Evolutionary conservation across 2,888 invertebrate genomes (phyloP).

Genomic region (Oasisia sp.): DNA sequence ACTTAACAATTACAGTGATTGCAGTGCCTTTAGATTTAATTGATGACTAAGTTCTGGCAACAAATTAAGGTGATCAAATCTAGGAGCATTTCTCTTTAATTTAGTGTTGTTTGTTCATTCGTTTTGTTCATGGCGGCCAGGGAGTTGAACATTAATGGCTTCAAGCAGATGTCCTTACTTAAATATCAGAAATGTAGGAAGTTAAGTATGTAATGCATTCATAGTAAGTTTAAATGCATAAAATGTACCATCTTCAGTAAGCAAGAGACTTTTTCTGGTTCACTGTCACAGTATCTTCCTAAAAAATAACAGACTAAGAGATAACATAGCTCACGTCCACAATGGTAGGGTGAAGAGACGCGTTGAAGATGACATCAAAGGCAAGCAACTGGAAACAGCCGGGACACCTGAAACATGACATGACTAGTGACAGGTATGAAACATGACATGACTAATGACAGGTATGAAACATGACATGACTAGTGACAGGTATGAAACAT

Average conservation of each 20-base stretch:
- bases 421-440: background rate
- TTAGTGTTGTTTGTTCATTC: too few species aligned
- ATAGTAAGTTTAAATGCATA: background rate
- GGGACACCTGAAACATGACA: conserved; percentile 50
- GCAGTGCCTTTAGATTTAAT: background rate
- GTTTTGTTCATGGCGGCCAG: too few species aligned
- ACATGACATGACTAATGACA: background rate
- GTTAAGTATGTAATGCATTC: background rate
- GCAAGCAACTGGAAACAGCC: conserved; percentile 62
- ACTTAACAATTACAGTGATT: background rate
- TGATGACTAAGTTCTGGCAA: background rate
- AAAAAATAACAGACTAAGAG: conserved; percentile 21
- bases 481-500: too few species aligned
- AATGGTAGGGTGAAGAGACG: conserved; percentile 59
- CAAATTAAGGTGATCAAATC: background rate
- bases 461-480: too few species aligned
- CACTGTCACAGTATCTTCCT: background rate
- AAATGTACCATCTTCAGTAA: background rate
- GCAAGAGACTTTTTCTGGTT: background rate
- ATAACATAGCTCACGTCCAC: conserved; percentile 50
- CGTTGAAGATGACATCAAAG: conserved; percentile 60
- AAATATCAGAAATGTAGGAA: background rate
- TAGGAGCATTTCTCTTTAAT: background rate
- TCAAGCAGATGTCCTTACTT: too few species aligned
- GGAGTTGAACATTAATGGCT: too few species aligned